Evolutionary conservation across 2,888 invertebrate species (phyloP), one percentile per base, ranked within the genome.

Genomic region (Paralinhomoeus sp.): DNA sequence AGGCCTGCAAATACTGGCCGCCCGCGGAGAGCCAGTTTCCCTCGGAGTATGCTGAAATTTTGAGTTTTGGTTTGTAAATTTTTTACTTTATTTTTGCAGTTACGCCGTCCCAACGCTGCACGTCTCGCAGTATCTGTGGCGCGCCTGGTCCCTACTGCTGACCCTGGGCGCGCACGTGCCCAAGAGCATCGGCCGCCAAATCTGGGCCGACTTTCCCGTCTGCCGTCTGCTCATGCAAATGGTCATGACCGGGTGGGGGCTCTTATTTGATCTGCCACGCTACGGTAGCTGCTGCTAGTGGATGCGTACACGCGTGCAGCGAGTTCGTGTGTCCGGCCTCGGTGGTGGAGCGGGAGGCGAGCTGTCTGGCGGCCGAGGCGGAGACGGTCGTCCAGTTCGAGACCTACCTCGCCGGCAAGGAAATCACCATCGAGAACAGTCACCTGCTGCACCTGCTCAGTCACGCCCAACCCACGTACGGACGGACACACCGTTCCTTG

Each of bases 111-210:
- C n/a, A n/a, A n/a, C n/a, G n/a, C n/a, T n/a, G n/a, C n/a, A n/a
- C n/a, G n/a, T n/a, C n/a, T n/a, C n/a, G n/a, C n/a, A n/a, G n/a
- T n/a, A n/a, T n/a, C n/a, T n/a, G n/a, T n/a, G n/a, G n/a, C n/a
- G n/a, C n/a, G n/a, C n/a, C n/a, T n/a, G n/a, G n/a, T n/a, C n/a
- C n/a, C 75, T 83, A 57, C 68, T 91, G 52, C 66, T 84, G 37
- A 78, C 87, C 66, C 67, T 91, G 50, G 77, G 81, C 18, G 84
- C 89, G 0, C 87, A 87, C 66, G 91, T 89, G 72, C 85, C 91
- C 0, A 68, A 73, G 1, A 74, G 45, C 44, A n/a, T 49, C 60
- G 63, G 63, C 40, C 48, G 51, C 51, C 70, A 78, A 44, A 82
- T 80, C 33, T 87, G 87, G 77, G 75, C 77, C 54, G 76, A 77